Conservation (phyloP, 2,888 invertebrate species). For the Ornithoptera alexandrae region DNA sequence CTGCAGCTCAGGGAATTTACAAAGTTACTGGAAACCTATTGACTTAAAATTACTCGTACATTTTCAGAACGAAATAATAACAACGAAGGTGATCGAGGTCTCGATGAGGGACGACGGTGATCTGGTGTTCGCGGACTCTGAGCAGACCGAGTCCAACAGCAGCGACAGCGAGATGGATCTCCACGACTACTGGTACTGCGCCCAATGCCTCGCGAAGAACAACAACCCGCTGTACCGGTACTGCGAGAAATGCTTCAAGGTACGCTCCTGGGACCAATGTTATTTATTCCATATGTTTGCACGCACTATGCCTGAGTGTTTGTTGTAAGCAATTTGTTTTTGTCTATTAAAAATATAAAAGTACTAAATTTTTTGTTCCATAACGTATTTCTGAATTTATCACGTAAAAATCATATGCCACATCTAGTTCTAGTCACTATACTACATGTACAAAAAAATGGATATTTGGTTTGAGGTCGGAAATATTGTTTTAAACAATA, state of each 20-base stretch:
- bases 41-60: neutral
- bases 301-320: too few relatives aligned
- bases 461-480: too few relatives aligned
- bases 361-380: too few relatives aligned
- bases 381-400: too few relatives aligned
- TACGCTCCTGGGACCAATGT: conserved; percentile 41
- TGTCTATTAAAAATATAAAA: too few relatives aligned
- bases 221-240: conserved; percentile 84
- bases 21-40: neutral
- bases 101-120: conserved; percentile 62
- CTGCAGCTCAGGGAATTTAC: neutral
- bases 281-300: neutral
- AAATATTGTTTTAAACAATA: too few relatives aligned
- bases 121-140: conserved; percentile 68
- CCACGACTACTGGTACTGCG: conserved; percentile 83
- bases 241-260: conserved; percentile 87
- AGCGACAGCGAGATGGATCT: conserved; percentile 76
- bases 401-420: too few relatives aligned
- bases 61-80: conserved; percentile 68
- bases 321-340: too few relatives aligned
- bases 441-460: too few relatives aligned
- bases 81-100: conserved; percentile 64
- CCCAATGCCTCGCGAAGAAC: conserved; percentile 81
- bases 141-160: conserved; percentile 57
- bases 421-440: too few relatives aligned